Base-by-base conservation (phyloP, 2,113 vertebrate genomes). In the Sisor rabdophorus region DNA sequence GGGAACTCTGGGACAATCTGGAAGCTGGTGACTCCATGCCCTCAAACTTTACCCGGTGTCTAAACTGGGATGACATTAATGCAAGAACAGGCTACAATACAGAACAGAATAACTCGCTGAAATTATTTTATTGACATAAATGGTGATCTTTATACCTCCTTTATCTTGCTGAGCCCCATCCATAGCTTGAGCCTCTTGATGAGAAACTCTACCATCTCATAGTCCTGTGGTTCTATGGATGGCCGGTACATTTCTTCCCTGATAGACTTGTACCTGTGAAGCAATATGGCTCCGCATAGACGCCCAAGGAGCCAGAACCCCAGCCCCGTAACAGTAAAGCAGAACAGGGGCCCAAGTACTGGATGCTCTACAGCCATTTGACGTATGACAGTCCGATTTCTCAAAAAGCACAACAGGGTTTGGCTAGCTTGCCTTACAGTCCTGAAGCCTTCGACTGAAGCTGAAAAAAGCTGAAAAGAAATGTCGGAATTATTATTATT, bases 131-230 rank as follows among this genome's bases (percentile, higher is more conserved):
- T 30, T 74, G 11, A 60, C 44, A 30, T 54, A 4, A 11, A 30
- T 56, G n/a, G 36, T 50, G 28, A 17, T 36, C 32, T 65, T 22
- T 20, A 10, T 86, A 93, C 93, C 89, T 93, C 87, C 85, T 93
- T 93, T 24, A 88, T 75, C 78, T 93, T 94, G 79, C 86, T 91
- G n/a, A 93, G 86, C 53, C 93, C 93, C 83, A 93, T 88, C 92
- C 91, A 92, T 24, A 93, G 83, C 56, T 91, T 93, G 20, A 94
- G 88, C 56, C 92, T 90, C 80, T 93, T 94, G 56, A 93, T 90
- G 56, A 93, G 90, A 81, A 93, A 93, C 80, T 92, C 90, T 30
- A 92, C 89, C 93, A 93, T 93, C 83, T 94, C 91, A 44, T 93
- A 91, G 78, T 92, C 92, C 79, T 93, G 92, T 3, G 87, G 89